Conservation (phyloP, 1,140 invertebrate species). For the Trichonephila clavata region DNA sequence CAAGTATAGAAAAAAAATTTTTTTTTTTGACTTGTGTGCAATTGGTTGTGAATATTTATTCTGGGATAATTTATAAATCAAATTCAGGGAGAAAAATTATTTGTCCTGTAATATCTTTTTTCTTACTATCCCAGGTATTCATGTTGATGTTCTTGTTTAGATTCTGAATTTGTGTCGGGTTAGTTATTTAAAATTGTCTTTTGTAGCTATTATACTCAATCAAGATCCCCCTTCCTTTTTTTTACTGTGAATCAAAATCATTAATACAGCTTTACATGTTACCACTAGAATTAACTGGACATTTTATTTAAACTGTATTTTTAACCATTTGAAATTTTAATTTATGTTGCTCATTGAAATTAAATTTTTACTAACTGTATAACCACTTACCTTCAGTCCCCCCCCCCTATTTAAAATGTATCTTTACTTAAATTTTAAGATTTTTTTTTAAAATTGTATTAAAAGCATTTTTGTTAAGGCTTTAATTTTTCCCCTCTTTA, state of each 20-base stretch:
- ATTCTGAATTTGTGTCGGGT: not conserved
- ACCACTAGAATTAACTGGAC: not conserved
- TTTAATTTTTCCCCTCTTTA: too few species aligned
- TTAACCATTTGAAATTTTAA: not conserved
- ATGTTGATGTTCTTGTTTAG: slow-evolving; percentile 5
- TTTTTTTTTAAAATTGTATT: too few species aligned
- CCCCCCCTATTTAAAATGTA: not conserved
- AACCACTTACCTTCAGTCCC: not conserved
- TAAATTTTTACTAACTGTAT: not conserved
- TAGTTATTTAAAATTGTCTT: not conserved
- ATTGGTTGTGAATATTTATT: slow-evolving; percentile 69
- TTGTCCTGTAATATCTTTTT: not conserved
- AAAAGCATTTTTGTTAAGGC: too few species aligned
- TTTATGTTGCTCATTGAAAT: not conserved
- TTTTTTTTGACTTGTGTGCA: not conserved
- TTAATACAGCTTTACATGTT: not conserved
- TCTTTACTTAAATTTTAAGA: not conserved
- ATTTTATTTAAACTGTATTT: not conserved
- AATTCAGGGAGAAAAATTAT: not conserved
- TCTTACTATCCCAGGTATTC: not conserved
- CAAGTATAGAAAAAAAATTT: not conserved
- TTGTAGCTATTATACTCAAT: not conserved
- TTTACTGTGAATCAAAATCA: not conserved
- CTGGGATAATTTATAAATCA: not conserved
- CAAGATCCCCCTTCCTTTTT: too few species aligned